Evolutionary conservation across 2,113 vertebrate genomes (phyloP).

Genomic region (Etheostoma cragini): DNA sequence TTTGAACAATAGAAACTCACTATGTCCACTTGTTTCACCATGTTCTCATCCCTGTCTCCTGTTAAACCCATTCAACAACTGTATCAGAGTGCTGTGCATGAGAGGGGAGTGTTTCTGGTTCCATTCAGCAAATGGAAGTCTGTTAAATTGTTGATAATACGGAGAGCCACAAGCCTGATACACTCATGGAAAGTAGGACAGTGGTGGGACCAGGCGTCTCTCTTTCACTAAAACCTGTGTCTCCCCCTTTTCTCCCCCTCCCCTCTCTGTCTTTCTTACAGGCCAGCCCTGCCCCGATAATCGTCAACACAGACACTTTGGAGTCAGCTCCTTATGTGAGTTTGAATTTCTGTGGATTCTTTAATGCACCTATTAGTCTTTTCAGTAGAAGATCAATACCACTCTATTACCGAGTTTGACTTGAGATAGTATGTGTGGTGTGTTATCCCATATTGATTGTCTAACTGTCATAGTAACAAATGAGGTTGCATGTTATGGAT

Average conservation of each 20-base stretch:
- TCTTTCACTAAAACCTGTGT: conserved; percentile 24
- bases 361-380: not conserved
- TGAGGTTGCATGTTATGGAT: conserved; percentile 22
- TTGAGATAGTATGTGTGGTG: not conserved
- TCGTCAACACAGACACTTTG: conserved; percentile 98
- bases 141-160: conserved; percentile 66
- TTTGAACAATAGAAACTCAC: not conserved
- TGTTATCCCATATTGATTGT: conserved; percentile 8
- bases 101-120: conserved; percentile 9
- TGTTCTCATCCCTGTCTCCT: conserved; percentile 9
- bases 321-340: conserved; percentile 97
- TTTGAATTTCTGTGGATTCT: conserved; percentile 38
- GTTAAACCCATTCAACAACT: conserved; percentile 2
- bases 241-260: conserved; percentile 33
- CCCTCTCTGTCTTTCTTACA: conserved; percentile 73
- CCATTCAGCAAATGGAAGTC: conserved; percentile 54
- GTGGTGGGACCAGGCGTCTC: conserved; percentile 5
- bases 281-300: conserved; percentile 96
- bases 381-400: conserved; percentile 1
- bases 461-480: conserved; percentile 36
- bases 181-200: conserved; percentile 68
- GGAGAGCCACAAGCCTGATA: conserved; percentile 45
- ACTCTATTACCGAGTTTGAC: not conserved
- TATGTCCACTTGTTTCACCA: not conserved
- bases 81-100: conserved; percentile 8